phyloP scores from a whole-genome alignment of 2,797 vertebrate genomes.

The Anguilla anguilla region DNA sequence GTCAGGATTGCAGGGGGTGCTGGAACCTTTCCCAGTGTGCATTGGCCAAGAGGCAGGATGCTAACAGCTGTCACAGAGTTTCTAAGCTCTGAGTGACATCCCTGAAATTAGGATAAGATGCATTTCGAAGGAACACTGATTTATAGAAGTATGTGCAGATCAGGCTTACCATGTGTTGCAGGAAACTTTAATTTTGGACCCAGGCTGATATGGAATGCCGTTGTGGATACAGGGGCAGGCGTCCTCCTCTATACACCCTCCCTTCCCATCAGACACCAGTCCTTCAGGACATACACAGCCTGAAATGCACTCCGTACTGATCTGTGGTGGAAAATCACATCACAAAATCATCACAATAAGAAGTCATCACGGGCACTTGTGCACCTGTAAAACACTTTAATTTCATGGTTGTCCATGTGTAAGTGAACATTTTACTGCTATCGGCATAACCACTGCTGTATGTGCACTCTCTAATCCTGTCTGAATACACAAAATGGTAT shows the following conservation, averaged over 20 bases:
- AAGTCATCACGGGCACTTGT: neutral
- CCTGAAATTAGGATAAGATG: neutral
- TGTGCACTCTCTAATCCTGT: neutral
- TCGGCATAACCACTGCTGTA: too few relatives aligned
- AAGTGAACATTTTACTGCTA: neutral
- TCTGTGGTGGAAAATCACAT: conserved; percentile 64
- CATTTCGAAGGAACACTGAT: neutral
- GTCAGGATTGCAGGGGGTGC: too few relatives aligned
- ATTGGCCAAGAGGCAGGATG: too few relatives aligned
- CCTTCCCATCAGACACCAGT: conserved; percentile 76
- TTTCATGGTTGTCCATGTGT: too few relatives aligned
- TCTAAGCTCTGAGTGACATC: too few relatives aligned
- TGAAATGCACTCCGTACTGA: conserved; percentile 78
- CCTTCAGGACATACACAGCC: conserved; percentile 86
- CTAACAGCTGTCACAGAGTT: too few relatives aligned
- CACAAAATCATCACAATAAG: neutral
- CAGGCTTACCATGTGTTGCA: conserved; percentile 90
- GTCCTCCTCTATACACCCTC: conserved; percentile 74
- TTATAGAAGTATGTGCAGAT: neutral
- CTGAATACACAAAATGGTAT: neutral
- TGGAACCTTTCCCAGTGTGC: too few relatives aligned
- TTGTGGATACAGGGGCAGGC: conserved; percentile 88
- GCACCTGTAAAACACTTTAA: neutral
- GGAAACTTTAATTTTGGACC: conserved; percentile 77
- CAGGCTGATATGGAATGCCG: conserved; percentile 73